Conservation (phyloP, 2,797 vertebrate genomes). For the Halcyon chelicuti region DNA sequence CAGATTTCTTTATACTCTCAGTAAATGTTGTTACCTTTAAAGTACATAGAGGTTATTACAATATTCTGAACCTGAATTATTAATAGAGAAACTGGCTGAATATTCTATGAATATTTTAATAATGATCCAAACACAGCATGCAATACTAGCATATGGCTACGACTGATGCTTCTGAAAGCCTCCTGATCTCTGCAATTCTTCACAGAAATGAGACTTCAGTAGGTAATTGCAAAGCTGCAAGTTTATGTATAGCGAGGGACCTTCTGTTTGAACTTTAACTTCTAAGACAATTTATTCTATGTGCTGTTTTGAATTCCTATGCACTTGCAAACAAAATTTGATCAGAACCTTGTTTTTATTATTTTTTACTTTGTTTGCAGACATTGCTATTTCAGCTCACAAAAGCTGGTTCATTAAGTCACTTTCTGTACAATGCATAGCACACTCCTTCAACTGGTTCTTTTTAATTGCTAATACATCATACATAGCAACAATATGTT, state of each 20-base stretch:
- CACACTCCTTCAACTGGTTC: not conserved
- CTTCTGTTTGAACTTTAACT: conserved; percentile 48
- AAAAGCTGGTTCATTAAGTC: not conserved
- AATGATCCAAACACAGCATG: conserved; percentile 18
- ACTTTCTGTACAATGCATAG: not conserved
- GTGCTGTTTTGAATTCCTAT: not conserved
- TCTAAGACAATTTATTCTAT: conserved; percentile 20
- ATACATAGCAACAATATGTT: not conserved
- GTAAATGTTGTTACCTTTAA: conserved; percentile 30
- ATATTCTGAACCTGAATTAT: conserved; percentile 51
- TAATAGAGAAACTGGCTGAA: conserved; percentile 41
- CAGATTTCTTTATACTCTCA: not conserved
- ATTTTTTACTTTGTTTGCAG: not conserved
- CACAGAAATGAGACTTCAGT: conserved; percentile 32
- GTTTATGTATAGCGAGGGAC: conserved; percentile 27
- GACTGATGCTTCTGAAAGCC: conserved; percentile 25
- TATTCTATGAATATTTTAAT: conserved; percentile 61
- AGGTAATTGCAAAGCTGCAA: conserved; percentile 12
- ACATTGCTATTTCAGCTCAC: not conserved
- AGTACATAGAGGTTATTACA: conserved; percentile 18
- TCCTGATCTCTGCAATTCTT: not conserved
- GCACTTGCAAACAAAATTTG: not conserved
- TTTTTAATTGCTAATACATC: not conserved
- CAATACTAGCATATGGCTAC: not conserved
- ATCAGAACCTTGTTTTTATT: not conserved